A percentile compares a stretch with the other conserved stretches of the same genome.
Evolutionary conservation across 2,888 invertebrate genomes (phyloP).

Genomic region (Salpingus planirostris): DNA sequence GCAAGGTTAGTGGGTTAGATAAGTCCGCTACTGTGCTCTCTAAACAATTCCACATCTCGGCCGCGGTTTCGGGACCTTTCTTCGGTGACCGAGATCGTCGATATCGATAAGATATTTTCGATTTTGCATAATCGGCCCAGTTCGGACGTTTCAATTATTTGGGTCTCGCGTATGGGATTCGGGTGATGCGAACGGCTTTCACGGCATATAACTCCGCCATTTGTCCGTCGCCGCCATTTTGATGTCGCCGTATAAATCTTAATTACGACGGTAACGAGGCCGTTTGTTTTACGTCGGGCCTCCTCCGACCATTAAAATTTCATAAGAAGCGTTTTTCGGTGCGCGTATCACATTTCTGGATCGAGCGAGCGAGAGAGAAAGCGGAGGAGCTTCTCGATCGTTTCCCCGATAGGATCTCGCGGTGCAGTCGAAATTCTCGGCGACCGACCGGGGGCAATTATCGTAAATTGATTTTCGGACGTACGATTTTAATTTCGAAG

Average conservation of each 20-base stretch:
- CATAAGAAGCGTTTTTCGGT: conserved; percentile 19
- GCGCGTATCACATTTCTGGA: conserved; percentile 18
- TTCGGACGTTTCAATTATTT: too few species aligned
- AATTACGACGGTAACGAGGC: conserved; percentile 19
- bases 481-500: conserved; percentile 33
- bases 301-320: conserved; percentile 26
- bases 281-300: conserved; percentile 16
- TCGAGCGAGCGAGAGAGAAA: conserved; percentile 17
- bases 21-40: too few species aligned
- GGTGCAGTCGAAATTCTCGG: conserved; percentile 22
- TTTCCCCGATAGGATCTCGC: conserved; percentile 24
- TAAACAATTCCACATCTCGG: too few species aligned
- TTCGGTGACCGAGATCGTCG: too few species aligned
- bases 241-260: conserved; percentile 20
- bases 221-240: conserved; percentile 7
- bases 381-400: too few species aligned
- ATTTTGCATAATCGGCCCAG: too few species aligned
- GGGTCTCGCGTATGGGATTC: too few species aligned
- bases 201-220: too few species aligned
- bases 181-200: too few species aligned
- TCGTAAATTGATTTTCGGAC: conserved; percentile 36
- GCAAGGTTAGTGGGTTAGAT: too few species aligned
- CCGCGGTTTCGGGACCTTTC: too few species aligned
- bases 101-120: too few species aligned
- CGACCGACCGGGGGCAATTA: conserved; percentile 31